Evolutionary conservation across 2,888 invertebrate genomes (phyloP).

Genomic region (Pycnomerus fuliginosus): DNA sequence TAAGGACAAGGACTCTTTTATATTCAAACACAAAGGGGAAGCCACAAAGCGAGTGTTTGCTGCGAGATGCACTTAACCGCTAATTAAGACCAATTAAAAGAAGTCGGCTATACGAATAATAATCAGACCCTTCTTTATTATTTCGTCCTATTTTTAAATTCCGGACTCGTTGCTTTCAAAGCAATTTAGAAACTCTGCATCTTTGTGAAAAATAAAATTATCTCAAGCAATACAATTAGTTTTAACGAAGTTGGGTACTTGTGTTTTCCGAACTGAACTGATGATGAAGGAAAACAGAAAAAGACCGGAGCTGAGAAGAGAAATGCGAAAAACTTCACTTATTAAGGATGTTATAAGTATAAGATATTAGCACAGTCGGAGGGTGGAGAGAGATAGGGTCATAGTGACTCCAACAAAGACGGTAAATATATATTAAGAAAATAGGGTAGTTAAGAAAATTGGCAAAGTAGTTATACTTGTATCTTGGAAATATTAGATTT

Average conservation of each 20-base stretch:
- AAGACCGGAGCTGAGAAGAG: conserved; percentile 34
- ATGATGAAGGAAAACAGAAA: conserved; percentile 32
- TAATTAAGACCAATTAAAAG: conserved; percentile 29
- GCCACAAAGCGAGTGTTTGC: conserved; percentile 14
- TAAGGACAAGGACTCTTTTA: too few species aligned
- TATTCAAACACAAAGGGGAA: conserved; percentile 5
- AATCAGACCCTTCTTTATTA: neutral
- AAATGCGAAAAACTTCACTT: conserved; percentile 51
- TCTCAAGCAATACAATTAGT: conserved; percentile 38
- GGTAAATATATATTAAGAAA: conserved; percentile 47
- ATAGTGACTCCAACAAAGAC: conserved; percentile 27
- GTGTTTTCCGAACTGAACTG: conserved; percentile 39
- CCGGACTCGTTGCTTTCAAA: too few species aligned
- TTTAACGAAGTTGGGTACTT: conserved; percentile 44
- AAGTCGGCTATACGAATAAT: conserved; percentile 1
- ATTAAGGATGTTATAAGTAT: conserved; percentile 49
- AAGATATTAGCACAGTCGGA: conserved; percentile 43
- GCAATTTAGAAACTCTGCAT: too few species aligned
- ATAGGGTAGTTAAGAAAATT: conserved; percentile 50
- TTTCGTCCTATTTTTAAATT: too few species aligned
- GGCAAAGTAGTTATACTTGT: conserved; percentile 49
- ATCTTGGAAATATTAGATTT: conserved; percentile 48
- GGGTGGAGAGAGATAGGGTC: conserved; percentile 29
- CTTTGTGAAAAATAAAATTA: conserved; percentile 10
- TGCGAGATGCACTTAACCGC: conserved; percentile 4